Conservation (phyloP, 1,140 invertebrate genomes). For the Brachionus paranguensis region DNA sequence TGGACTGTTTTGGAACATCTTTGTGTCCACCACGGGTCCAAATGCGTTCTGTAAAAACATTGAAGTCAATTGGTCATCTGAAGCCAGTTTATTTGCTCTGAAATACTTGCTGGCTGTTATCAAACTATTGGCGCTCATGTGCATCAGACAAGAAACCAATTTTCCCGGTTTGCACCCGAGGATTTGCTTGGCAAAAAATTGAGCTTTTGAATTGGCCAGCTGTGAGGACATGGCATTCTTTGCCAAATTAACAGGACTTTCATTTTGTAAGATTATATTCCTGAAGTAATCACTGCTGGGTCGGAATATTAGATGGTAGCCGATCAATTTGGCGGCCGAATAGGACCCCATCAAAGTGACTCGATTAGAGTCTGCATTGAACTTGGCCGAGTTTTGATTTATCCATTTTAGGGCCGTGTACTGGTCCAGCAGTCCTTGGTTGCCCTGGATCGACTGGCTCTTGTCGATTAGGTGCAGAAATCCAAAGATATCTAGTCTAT, state of each 20-base stretch:
- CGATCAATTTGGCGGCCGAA: slow-evolving; percentile 78
- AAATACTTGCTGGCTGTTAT: neutral
- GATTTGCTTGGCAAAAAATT: neutral
- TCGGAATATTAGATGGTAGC: slow-evolving; percentile 13
- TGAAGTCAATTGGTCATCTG: neutral
- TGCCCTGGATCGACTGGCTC: slow-evolving; percentile 72
- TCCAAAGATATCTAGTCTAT: slow-evolving; percentile 85
- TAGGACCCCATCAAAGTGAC: slow-evolving; percentile 92
- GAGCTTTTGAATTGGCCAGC: neutral
- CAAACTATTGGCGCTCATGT: neutral
- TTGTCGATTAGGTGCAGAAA: slow-evolving; percentile 50
- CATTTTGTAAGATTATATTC: slow-evolving; percentile 15
- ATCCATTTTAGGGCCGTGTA: slow-evolving; percentile 66
- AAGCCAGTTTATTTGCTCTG: neutral
- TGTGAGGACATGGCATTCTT: slow-evolving; percentile 15
- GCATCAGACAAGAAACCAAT: neutral
- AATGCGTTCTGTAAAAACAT: neutral
- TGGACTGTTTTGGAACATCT: neutral
- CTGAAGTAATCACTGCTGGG: neutral
- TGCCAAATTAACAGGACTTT: neutral
- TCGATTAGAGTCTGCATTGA: slow-evolving; percentile 82
- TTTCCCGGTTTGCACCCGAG: neutral
- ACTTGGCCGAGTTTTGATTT: slow-evolving; percentile 82
- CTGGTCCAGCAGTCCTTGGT: slow-evolving; percentile 91
- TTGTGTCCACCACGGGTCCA: slow-evolving; percentile 5